These are phyloP conservation scores for Shargacucullia verbasci DNA, from an alignment of 2,888 invertebrate genomes.

Conservation along the genomic window DNA sequence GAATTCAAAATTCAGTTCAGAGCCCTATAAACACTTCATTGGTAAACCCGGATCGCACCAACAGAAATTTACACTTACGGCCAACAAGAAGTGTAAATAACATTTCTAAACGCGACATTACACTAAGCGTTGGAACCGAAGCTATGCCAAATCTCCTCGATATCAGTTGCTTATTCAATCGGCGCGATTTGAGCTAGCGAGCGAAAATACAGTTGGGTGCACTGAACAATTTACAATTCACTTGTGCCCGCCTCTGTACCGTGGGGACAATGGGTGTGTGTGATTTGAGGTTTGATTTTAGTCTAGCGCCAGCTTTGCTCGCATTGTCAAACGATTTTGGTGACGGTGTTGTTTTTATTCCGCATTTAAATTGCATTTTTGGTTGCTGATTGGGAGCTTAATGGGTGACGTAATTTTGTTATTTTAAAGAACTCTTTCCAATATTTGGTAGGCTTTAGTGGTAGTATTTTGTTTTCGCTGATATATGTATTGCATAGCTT, in stretches of 20 bases:
- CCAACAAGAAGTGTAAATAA: conserved; percentile 53
- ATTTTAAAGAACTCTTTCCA: not conserved
- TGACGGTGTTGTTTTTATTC: conserved; percentile 41
- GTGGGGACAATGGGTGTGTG: conserved; percentile 61
- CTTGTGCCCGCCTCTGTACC: conserved; percentile 61
- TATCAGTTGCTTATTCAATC: conserved; percentile 85
- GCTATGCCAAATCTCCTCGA: conserved; percentile 64
- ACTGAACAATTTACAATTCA: conserved; percentile 80
- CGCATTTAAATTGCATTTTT: conserved; percentile 45
- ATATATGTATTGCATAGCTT: no score
- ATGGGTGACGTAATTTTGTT: not conserved
- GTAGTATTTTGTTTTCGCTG: no score
- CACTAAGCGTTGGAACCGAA: conserved; percentile 49
- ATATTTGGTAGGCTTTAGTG: no score
- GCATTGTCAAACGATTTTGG: conserved; percentile 49
- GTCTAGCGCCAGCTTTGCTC: conserved; percentile 41
- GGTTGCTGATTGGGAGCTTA: conserved; percentile 19
- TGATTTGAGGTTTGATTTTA: conserved; percentile 68
- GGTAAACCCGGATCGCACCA: conserved; percentile 6
- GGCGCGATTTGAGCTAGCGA: conserved; percentile 70
- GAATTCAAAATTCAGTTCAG: conserved; percentile 6
- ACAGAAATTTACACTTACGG: conserved; percentile 32
- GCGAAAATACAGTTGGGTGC: conserved; percentile 77
- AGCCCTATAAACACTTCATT: conserved; percentile 7
- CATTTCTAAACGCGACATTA: conserved; percentile 51